Evolutionary conservation across 2,888 invertebrate genomes (phyloP).

Genomic region (Apodemia zela): DNA sequence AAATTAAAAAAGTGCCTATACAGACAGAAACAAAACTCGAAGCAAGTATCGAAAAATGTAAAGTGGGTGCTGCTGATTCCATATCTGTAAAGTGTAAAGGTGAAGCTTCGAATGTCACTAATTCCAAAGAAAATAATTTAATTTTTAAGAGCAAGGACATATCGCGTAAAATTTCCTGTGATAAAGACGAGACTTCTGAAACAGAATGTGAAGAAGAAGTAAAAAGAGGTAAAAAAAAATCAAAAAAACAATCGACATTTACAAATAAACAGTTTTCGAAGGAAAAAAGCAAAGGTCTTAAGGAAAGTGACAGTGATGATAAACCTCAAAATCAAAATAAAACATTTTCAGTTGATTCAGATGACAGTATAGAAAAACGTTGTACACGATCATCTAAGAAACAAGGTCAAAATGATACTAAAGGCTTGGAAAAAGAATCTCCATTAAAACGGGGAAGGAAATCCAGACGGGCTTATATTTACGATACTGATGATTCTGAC

Average conservation of each 20-base stretch:
- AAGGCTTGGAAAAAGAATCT: not conserved
- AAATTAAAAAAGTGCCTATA: slow-evolving; percentile 54
- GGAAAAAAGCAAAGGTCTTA: not conserved
- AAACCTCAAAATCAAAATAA: not conserved
- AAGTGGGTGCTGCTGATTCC: not conserved
- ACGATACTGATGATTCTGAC: slow-evolving; percentile 1
- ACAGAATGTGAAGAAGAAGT: not conserved
- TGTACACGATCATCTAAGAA: not conserved
- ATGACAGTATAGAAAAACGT: not conserved
- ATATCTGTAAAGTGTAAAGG: not conserved
- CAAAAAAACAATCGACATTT: not conserved
- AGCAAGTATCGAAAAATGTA: not conserved
- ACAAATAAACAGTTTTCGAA: not conserved
- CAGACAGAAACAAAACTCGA: slow-evolving; percentile 7
- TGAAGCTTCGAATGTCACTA: not conserved
- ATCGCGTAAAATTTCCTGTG: not conserved
- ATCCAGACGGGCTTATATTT: not conserved
- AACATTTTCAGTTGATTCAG: not conserved
- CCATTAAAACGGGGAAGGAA: not conserved
- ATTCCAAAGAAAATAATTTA: not conserved
- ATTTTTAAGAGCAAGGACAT: not conserved
- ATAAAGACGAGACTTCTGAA: not conserved
- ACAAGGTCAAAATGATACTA: not conserved
- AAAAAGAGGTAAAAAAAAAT: not conserved
- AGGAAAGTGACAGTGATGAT: not conserved